Evolutionary conservation across 2,113 vertebrate species (phyloP), one percentile per base, ranked within the genome.

Genomic region (Bujurquina vittata): DNA sequence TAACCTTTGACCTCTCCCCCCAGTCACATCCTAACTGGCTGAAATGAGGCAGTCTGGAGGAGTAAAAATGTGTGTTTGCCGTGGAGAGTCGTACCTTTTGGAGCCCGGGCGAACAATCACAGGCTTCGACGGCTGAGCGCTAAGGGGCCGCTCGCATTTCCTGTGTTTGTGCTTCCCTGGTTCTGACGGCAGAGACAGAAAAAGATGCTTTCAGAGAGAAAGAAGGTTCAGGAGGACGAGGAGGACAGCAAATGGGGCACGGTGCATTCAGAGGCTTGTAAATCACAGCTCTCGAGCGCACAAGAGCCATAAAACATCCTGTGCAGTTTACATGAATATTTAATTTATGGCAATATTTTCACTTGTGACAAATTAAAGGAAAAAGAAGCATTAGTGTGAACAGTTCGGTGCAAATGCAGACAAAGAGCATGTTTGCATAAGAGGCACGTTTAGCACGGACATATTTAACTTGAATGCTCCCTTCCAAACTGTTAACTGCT

Each of bases 151-250:
- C 88, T 95, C 93, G 94, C 95, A 95, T 96, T 93, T 96, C 94
- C 94, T 94, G 89, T 94, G 94, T 91, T 95, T 95, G 49, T 91
- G 94, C 88, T 94, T 95, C 84, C 94, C 94, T 84, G 93, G 93
- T 89, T 95, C 94, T 96, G 12, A 80, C 29, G 55, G 84, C 69
- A 85, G 69, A 87, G 56, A 87, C 20, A 81, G 73, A 60, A 22
- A 1, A 49, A 11, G 15, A n/a, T 5, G 37, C 23, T 49, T n/a
- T 72, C 43, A 69, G 43, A 49, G 63, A 23, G 14, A 17, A 26
- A 46, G 62, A 18, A 7, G 15, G 40, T 43, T 67, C 23, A 18
- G 22, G 35, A 3, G 12, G 43, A 46, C 20, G 65, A 49, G 65
- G 65, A n/a, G 20, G 20, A 37, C 57, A 17, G 43, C 62, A 5